A percentile compares a stretch with the other conserved stretches of the same genome.
phyloP scores from a whole-genome alignment of 2,113 vertebrate genomes.

The Pandion haliaetus region DNA sequence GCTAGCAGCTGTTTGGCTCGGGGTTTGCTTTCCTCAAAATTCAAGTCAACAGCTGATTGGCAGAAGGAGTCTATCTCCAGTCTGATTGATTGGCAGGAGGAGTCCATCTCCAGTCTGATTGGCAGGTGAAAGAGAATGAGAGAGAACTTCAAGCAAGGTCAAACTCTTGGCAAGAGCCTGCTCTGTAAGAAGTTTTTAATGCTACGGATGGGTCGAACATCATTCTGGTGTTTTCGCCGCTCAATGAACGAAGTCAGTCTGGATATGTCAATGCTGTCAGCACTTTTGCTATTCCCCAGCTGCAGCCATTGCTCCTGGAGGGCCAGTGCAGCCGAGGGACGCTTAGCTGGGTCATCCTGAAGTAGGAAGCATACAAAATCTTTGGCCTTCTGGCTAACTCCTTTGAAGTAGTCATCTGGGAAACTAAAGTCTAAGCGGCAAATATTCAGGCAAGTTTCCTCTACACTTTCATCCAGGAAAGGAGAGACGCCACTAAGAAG shows the following conservation, averaged over 20 bases:
- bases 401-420: constrained; percentile 95
- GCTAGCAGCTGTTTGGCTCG: constrained; percentile 72
- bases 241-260: constrained; percentile 96
- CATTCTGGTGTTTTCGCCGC: constrained; percentile 97
- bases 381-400: constrained; percentile 91
- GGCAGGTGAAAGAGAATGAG: constrained; percentile 94
- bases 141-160: constrained; percentile 78
- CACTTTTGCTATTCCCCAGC: constrained; percentile 67
- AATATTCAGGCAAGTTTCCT: constrained; percentile 99
- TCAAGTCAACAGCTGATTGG: constrained; percentile 84
- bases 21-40: constrained; percentile 64
- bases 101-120: constrained; percentile 58
- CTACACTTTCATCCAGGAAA: constrained; percentile 96
- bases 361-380: constrained; percentile 92
- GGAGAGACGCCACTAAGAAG: constrained; percentile 97
- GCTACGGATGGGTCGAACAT: constrained; percentile 91
- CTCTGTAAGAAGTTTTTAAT: constrained; percentile 91
- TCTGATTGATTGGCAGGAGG: constrained; percentile 72
- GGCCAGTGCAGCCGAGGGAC: constrained; percentile 85
- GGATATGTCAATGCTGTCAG: constrained; percentile 87
- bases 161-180: constrained; percentile 88
- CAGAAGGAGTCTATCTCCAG: constrained; percentile 74
- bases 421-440: constrained; percentile 98
- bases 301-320: constrained; percentile 95
- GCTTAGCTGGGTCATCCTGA: constrained; percentile 83